phyloP scores from a whole-genome alignment of 2,113 vertebrate genomes.

The Laticauda colubrina region DNA sequence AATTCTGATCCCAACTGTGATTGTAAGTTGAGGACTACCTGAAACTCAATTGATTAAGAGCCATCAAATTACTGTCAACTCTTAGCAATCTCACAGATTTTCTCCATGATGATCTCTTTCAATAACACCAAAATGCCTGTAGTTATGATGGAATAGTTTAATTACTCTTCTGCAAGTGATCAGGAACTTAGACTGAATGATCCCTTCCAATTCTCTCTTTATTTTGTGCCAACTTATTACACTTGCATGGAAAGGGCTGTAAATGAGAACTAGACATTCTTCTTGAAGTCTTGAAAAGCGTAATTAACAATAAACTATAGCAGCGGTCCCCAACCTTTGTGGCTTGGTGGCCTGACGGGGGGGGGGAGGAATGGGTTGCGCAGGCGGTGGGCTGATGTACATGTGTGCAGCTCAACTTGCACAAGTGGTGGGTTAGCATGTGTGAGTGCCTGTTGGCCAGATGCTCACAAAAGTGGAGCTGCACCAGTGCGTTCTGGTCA shows the following conservation, averaged over 20 bases:
- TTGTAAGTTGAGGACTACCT: not conserved
- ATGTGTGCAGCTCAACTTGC: too few species aligned
- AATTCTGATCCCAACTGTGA: not conserved
- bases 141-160: not conserved
- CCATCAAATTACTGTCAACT: not conserved
- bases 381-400: too few species aligned
- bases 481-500: fast-evolving
- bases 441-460: too few species aligned
- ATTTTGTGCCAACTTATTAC: not conserved
- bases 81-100: not conserved
- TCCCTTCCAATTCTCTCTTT: not conserved
- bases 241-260: not conserved
- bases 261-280: not conserved
- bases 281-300: not conserved
- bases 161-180: not conserved
- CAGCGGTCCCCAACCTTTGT: too few species aligned
- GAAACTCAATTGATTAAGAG: not conserved
- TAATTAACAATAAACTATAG: not conserved
- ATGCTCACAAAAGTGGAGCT: too few species aligned
- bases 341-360: too few species aligned
- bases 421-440: too few species aligned
- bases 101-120: not conserved
- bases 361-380: too few species aligned
- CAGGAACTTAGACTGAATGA: not conserved
- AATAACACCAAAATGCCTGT: not conserved